Evolutionary conservation across 2,797 vertebrate species (phyloP), one percentile per base, ranked within the genome.

Genomic region (Spinus pinus): DNA sequence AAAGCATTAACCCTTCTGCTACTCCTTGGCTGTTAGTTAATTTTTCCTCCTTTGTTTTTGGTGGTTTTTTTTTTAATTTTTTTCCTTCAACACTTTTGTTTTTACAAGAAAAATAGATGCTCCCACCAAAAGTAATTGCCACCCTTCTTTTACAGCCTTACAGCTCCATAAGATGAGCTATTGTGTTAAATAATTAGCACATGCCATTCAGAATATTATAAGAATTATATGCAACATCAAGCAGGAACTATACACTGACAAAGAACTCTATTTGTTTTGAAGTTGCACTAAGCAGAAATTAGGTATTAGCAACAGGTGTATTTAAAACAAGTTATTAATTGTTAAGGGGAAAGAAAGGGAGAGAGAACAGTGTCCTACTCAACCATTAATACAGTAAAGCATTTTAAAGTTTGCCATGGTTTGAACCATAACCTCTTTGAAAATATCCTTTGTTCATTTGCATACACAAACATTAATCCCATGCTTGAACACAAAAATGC

Each of bases 111-210:
- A 97, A 94, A 89, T 70, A 98, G 96, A 97, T 91, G 88, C 97
- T 98, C 91, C 95, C 93, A 92, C 96, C 96, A 82, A 95, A 97
- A 97, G 96, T 98, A 98, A 98, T 98, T 98, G 97, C 95, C 94
- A 97, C 96, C 97, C 95, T 97, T 97, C 97, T 97, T 96, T 97
- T 97, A 92, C 94, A 97, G 96, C 90, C 96, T 97, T 97, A 96
- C 96, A 97, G 88, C n/a, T 96, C 96, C 93, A 94, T 98, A 97
- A 97, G 98, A 98, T 97, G 95, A 97, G 98, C 97, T 97, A 98
- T 98, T 98, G 98, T 98, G 94, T 94, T 97, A 98, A 98, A 98
- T 98, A 98, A 98, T 98, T 98, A 98, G 97, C 98, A 98, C 98
- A 98, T 98, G 98, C 96, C 98, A 97, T 97, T 98, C 98, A 98